Conservation (phyloP, 1,140 invertebrate genomes). For the Papilio xuthus region DNA sequence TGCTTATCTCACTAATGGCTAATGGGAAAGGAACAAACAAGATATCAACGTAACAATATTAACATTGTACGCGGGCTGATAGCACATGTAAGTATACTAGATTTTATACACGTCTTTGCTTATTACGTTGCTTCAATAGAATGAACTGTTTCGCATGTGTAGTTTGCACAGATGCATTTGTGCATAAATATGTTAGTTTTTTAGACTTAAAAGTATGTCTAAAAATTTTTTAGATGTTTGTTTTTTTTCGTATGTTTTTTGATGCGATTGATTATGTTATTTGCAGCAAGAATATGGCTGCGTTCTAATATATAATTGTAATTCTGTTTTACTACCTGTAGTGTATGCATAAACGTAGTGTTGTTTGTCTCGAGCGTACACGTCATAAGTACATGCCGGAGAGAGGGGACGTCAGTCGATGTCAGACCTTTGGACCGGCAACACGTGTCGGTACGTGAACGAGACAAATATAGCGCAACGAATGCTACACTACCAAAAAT, state of each 20-base stretch:
- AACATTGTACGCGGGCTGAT: conserved; percentile 51
- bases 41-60: conserved; percentile 46
- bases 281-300: too few relatives aligned
- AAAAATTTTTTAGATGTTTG: neutral
- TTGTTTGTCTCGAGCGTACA: too few relatives aligned
- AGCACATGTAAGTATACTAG: conserved; percentile 75
- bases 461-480: too few relatives aligned
- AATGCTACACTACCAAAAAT: too few relatives aligned
- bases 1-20: conserved; percentile 68
- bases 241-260: neutral
- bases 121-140: conserved; percentile 63
- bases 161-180: conserved; percentile 49
- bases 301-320: too few relatives aligned
- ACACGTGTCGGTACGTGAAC: too few relatives aligned
- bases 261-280: too few relatives aligned
- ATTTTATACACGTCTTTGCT: conserved; percentile 55
- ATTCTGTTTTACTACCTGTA: too few relatives aligned
- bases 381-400: too few relatives aligned
- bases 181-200: conserved; percentile 41
- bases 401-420: too few relatives aligned
- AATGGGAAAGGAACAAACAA: conserved; percentile 46
- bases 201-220: neutral
- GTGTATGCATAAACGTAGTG: too few relatives aligned
- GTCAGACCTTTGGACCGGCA: too few relatives aligned
- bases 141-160: conserved; percentile 80